phyloP scores from a whole-genome alignment of 2,797 vertebrate genomes.

The Rhabdophis nuchalis region DNA sequence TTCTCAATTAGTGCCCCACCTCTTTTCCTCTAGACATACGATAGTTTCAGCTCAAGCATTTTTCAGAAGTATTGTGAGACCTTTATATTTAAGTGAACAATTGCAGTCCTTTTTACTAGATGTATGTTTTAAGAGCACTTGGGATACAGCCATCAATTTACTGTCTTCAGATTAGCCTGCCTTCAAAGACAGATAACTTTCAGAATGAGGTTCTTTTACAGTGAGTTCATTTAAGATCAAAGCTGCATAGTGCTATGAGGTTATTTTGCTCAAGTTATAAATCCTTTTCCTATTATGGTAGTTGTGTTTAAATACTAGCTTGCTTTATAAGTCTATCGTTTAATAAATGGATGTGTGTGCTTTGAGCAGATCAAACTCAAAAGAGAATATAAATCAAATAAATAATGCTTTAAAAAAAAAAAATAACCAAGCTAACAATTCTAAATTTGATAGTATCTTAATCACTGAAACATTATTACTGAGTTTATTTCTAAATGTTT shows the following conservation, averaged over 20 bases:
- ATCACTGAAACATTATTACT: neutral
- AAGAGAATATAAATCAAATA: neutral
- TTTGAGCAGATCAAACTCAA: neutral
- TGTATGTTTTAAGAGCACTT: neutral
- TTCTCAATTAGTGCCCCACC: constrained; percentile 14
- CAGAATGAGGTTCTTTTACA: neutral
- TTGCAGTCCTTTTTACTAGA: neutral
- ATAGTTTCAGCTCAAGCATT: neutral
- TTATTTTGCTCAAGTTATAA: neutral
- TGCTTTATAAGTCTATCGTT: neutral
- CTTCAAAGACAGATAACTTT: constrained; percentile 11
- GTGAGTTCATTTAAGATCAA: neutral
- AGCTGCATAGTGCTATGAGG: neutral
- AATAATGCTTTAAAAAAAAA: neutral
- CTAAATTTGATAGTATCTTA: neutral
- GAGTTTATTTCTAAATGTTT: neutral
- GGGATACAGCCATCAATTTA: neutral
- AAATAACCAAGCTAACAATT: neutral
- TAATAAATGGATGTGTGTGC: neutral
- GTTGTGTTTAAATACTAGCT: neutral
- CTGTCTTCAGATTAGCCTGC: neutral
- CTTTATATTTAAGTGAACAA: constrained; percentile 12
- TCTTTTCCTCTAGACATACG: neutral
- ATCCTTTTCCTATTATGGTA: neutral
- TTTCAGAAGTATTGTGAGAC: constrained; percentile 5